Conservation (phyloP, 1,140 invertebrate species). For the Sycobia sp. region DNA sequence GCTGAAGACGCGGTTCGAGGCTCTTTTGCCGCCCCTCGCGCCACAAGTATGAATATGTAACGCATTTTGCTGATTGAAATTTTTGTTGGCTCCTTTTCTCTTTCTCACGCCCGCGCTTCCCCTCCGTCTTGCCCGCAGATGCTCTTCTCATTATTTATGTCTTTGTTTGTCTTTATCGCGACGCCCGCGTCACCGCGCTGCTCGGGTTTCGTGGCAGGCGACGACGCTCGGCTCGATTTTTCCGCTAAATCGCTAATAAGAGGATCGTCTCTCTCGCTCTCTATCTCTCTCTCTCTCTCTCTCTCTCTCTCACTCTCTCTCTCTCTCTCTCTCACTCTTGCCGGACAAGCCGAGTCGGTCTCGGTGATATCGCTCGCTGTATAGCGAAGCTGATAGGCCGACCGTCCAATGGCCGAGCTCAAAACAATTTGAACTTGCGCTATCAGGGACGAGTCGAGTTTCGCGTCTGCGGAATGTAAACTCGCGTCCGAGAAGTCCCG, state of each 20-base stretch:
- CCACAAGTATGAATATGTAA: conserved; percentile 54
- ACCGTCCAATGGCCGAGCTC: not conserved
- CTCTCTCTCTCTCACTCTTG: too few species aligned
- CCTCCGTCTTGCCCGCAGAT: not conserved
- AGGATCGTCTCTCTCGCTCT: too few species aligned
- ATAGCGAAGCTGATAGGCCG: too few species aligned
- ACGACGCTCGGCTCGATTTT: conserved; percentile 5
- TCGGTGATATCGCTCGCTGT: too few species aligned
- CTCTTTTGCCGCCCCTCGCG: not conserved
- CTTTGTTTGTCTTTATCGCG: conserved; percentile 12
- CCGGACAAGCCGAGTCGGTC: too few species aligned
- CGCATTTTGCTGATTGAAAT: conserved; percentile 61
- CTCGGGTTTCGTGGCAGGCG: not conserved
- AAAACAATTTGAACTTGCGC: conserved; percentile 27
- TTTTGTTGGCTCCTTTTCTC: conserved; percentile 53
- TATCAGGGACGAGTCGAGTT: conserved; percentile 26
- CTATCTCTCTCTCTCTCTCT: too few species aligned
- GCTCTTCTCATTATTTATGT: conserved; percentile 28
- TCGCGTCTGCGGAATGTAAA: conserved; percentile 22
- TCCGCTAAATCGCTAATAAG: conserved; percentile 7
- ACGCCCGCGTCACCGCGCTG: not conserved
- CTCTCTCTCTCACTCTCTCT: too few species aligned
- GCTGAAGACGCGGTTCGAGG: too few species aligned
- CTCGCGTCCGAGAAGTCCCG: conserved; percentile 11
- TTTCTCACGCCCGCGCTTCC: conserved; percentile 11